Percentiles rank a stretch among this genome's conserved stretches.
These are phyloP conservation scores for Anguilla anguilla DNA, from an alignment of 2,797 vertebrate genomes.

Conservation along the genomic window DNA sequence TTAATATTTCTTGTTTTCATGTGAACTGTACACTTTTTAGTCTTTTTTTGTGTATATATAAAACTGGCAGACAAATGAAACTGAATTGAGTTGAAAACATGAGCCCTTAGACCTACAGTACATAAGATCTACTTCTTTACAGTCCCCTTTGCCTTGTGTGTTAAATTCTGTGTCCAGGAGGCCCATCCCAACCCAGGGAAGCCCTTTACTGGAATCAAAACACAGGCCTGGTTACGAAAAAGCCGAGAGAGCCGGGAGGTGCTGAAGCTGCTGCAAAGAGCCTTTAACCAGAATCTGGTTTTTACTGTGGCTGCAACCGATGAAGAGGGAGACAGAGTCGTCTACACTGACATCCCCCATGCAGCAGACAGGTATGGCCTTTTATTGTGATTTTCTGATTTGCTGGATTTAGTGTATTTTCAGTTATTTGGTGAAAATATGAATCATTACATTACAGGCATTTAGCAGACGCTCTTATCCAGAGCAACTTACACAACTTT, in stretches of 20 bases:
- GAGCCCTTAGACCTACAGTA: neutral
- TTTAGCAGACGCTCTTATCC: too few species aligned
- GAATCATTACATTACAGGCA: too few species aligned
- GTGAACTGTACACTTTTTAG: too few species aligned
- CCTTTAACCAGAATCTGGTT: neutral
- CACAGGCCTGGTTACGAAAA: too few species aligned
- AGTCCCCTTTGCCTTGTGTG: neutral
- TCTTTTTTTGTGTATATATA: neutral
- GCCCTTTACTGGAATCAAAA: neutral
- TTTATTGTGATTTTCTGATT: neutral
- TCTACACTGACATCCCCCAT: neutral
- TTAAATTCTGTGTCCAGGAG: neutral
- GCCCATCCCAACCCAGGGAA: slow-evolving; percentile 9
- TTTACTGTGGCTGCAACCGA: neutral
- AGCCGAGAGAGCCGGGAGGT: neutral
- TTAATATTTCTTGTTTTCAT: too few species aligned
- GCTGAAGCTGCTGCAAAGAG: neutral
- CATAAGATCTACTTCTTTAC: neutral
- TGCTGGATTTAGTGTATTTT: neutral
- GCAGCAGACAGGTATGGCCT: too few species aligned
- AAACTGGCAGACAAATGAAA: neutral
- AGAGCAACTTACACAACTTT: too few species aligned
- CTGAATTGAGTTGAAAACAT: neutral
- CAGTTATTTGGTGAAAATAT: neutral
- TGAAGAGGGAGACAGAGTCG: neutral